Base-by-base conservation (phyloP, 2,888 invertebrate genomes). In the Mamestra brassicae region DNA sequence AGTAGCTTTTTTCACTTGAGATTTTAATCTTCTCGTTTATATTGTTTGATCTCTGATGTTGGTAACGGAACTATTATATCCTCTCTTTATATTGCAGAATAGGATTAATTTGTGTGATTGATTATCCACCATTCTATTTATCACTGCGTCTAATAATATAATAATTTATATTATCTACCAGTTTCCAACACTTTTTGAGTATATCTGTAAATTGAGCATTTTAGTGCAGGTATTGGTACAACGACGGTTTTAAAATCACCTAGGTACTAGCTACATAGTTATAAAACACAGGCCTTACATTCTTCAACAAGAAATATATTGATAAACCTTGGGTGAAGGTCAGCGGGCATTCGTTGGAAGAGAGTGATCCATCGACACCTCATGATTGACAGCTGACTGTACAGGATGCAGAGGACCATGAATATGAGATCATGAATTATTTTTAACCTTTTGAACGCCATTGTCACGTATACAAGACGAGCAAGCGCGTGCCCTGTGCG, bases 331-430 rank as follows among this genome's bases (percentile, higher is more conserved):
- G 10, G 69, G 75, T 75, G 0, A 10, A 69, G 94, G 92, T 93
- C 93, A 90, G 71, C 79, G 84, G 55, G 71, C 87, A 85, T 77
- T 63, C 75, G 60, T 83, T 72, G 68, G 26, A 82, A 65, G 73
- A 75, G 89, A 89, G 47, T 91, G 92, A 92, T 93, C 90, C 88
- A 92, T 94, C 92, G 92, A 93, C 93, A 93, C 92, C 90, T 92
- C 61, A 17, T 83, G 87, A 89, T 89, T 89, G 93, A 89, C 91
- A 75, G 67, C 38, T 45, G 4, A 52, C 55, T 64, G 61, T 60
- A 10, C 15, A 61, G 71, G 36, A 67, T 66, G 15, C 34, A 2
- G 17, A 42, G 34, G 6, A 50, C 4, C n/a, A n/a, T n/a, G n/a
- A n/a, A n/a, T n/a, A 45, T 10, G 15, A 61, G 26, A 26, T 26